A percentile compares a stretch with the other conserved stretches of the same genome.
These are phyloP conservation scores for Aphrophora alni DNA, from an alignment of 2,888 invertebrate genomes.

Conservation along the genomic window DNA sequence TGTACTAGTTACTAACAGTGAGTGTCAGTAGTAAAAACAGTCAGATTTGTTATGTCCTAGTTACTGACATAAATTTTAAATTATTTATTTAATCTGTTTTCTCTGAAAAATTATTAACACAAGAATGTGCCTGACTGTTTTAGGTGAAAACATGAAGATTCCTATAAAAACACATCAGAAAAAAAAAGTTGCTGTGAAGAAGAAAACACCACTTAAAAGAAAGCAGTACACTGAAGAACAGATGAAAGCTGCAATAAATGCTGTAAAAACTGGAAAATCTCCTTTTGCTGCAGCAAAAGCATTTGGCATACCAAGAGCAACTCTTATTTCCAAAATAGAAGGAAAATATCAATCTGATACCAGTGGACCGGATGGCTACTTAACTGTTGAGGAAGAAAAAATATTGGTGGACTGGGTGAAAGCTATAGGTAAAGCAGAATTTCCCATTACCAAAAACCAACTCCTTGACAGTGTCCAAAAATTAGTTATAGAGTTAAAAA, in stretches of 20 bases:
- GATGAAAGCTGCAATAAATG: constrained; percentile 17
- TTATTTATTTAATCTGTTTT: no score
- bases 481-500: constrained; percentile 36
- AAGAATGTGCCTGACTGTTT: no score
- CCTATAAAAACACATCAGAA: no score
- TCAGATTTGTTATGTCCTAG: no score
- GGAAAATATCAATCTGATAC: constrained; percentile 20
- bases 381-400: constrained; percentile 32
- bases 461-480: constrained; percentile 45
- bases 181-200: no score
- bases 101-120: no score
- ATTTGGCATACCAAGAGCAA: constrained; percentile 16
- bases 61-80: no score
- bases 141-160: no score
- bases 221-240: constrained; percentile 6
- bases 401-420: constrained; percentile 36
- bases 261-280: constrained; percentile 8
- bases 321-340: constrained; percentile 14
- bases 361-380: constrained; percentile 2
- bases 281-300: neutral
- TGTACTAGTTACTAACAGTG: no score
- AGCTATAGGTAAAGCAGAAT: constrained; percentile 27
- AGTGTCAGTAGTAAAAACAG: no score
- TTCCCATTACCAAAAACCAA: constrained; percentile 39
- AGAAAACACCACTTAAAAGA: neutral